A percentile compares a stretch with the other conserved stretches of the same genome.
Evolutionary conservation across 2,113 vertebrate species (phyloP).

Genomic region (Ifrita kowaldi): DNA sequence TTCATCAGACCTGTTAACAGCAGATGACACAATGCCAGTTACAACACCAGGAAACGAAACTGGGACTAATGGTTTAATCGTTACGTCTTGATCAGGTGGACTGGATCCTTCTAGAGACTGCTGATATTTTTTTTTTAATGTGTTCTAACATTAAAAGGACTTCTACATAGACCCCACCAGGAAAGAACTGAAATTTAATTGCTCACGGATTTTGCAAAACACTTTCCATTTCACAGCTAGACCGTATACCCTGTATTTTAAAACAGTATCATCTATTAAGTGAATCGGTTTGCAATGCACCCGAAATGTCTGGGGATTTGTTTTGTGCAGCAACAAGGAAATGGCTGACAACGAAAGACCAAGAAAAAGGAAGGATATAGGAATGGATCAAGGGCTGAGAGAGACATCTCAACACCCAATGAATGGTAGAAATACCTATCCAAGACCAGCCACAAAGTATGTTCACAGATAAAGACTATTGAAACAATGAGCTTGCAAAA

Average conservation of each 20-base stretch:
- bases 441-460: background rate
- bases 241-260: background rate
- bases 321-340: background rate
- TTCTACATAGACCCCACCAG: conserved; percentile 10
- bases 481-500: background rate
- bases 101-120: conserved; percentile 7
- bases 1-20: conserved; percentile 35
- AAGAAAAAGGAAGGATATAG: background rate
- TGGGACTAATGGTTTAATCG: conserved; percentile 42
- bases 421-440: background rate
- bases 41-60: background rate
- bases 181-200: background rate
- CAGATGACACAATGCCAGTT: background rate
- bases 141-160: conserved; percentile 10
- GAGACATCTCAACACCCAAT: background rate
- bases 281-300: background rate
- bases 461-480: background rate
- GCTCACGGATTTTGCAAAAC: background rate
- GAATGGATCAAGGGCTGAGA: background rate
- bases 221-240: background rate
- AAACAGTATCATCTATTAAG: background rate
- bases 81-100: background rate
- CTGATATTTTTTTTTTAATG: conserved; percentile 24
- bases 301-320: background rate
- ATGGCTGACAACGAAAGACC: background rate